Conservation (phyloP, 2,888 invertebrate species). For the Fabriciana adippe region DNA sequence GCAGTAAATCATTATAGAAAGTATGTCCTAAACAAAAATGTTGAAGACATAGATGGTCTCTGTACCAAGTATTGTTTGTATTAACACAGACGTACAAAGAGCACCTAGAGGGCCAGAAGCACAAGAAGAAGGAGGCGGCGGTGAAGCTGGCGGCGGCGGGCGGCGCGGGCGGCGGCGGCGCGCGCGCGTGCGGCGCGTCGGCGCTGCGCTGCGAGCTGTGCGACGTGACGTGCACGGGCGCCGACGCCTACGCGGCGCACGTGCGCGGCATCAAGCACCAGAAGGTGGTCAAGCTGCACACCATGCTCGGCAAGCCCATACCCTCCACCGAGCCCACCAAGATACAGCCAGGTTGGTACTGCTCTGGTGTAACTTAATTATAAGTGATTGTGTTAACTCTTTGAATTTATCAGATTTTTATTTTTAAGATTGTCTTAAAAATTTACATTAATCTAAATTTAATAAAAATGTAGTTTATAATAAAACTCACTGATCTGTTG, state of each 20-base stretch:
- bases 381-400: too few relatives aligned
- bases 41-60: too few relatives aligned
- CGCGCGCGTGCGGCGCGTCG: conserved; percentile 67
- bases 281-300: conserved; percentile 97
- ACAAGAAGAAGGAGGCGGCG: conserved; percentile 97
- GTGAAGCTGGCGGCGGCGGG: conserved; percentile 84
- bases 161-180: conserved; percentile 85
- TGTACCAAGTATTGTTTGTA: too few relatives aligned
- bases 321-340: conserved; percentile 97
- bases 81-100: conserved; percentile 83
- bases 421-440: too few relatives aligned
- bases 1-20: too few relatives aligned
- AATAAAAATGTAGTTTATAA: too few relatives aligned
- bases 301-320: conserved; percentile 98
- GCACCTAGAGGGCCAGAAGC: conserved; percentile 99
- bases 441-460: too few relatives aligned
- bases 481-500: too few relatives aligned
- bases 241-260: conserved; percentile 99
- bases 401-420: too few relatives aligned
- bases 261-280: conserved; percentile 99
- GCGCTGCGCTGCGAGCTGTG: conserved; percentile 97
- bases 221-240: conserved; percentile 98
- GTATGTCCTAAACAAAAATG: too few relatives aligned
- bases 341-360: conserved; percentile 73
- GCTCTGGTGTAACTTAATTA: too few relatives aligned